Conservation (phyloP, 2,113 vertebrate genomes). For the Motacilla alba region DNA sequence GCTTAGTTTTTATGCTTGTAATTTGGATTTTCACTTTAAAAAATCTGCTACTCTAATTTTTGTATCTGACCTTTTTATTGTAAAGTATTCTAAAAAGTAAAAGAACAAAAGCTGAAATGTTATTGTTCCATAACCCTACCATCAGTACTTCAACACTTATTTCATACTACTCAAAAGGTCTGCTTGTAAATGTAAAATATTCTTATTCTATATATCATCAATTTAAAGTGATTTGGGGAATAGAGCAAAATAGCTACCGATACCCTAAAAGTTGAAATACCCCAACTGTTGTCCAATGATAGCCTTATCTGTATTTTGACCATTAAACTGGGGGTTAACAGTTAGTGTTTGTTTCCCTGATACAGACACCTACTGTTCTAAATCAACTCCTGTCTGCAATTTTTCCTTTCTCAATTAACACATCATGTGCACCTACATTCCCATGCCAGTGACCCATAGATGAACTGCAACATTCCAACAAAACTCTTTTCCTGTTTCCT, state of each 20-base stretch:
- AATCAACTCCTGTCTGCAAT: neutral
- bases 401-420: constrained; percentile 22
- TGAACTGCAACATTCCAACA: neutral
- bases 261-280: neutral
- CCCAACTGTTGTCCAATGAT: accelerated
- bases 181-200: neutral
- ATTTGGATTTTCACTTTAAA: neutral
- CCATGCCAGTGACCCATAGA: neutral
- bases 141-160: neutral
- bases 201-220: neutral
- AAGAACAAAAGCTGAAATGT: neutral
- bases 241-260: neutral
- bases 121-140: neutral
- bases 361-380: neutral
- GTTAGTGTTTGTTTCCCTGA: neutral
- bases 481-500: neutral
- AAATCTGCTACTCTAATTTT: neutral
- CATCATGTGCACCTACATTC: neutral
- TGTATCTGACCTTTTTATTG: neutral
- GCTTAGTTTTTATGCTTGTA: neutral
- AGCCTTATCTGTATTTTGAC: neutral
- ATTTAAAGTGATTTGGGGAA: neutral
- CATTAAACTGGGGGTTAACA: neutral
- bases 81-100: neutral
- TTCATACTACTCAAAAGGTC: neutral